Percentiles rank a stretch among this genome's conserved stretches.
These are phyloP conservation scores for Nannobrachium achirus DNA, from an alignment of 2,113 vertebrate species.

Conservation along the genomic window DNA sequence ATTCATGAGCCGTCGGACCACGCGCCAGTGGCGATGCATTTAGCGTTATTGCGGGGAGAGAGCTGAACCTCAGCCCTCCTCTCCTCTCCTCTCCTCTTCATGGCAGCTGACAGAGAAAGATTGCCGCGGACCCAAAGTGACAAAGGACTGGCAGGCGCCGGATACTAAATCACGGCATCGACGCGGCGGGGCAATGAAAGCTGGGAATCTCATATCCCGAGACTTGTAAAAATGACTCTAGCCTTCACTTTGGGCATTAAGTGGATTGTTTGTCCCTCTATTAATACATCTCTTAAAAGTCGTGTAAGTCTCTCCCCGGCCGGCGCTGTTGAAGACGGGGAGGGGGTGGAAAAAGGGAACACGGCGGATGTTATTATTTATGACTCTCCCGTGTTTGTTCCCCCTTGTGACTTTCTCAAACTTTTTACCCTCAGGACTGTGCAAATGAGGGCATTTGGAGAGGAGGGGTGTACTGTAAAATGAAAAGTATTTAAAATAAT, in stretches of 20 bases:
- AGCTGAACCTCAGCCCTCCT: constrained; percentile 69
- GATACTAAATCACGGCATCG: constrained; percentile 74
- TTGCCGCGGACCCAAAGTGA: constrained; percentile 74
- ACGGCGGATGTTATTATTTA: constrained; percentile 58
- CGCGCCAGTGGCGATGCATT: constrained; percentile 71
- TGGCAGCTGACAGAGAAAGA: constrained; percentile 80
- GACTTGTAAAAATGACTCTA: constrained; percentile 75
- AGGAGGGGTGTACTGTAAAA: constrained; percentile 84
- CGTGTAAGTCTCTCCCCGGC: constrained; percentile 33
- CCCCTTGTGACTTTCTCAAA: constrained; percentile 52
- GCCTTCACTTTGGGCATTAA: constrained; percentile 73
- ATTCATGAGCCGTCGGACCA: constrained; percentile 80
- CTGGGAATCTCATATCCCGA: constrained; percentile 58
- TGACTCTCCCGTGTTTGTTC: constrained; percentile 29
- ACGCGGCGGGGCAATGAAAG: constrained; percentile 64
- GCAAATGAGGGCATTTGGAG: constrained; percentile 53
- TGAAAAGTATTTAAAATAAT: constrained; percentile 82
- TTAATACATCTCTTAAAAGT: constrained; percentile 71
- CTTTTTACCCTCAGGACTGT: constrained; percentile 28
- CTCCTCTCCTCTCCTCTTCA: constrained; percentile 59
- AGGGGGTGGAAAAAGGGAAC: constrained; percentile 26
- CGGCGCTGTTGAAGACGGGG: constrained; percentile 34
- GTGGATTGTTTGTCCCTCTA: constrained; percentile 72
- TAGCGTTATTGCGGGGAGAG: constrained; percentile 80
- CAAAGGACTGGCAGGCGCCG: constrained; percentile 73